A percentile compares a stretch with the other conserved stretches of the same genome.
These are phyloP conservation scores for Centropyge bicolor DNA, from an alignment of 2,797 vertebrate species.

Conservation along the genomic window DNA sequence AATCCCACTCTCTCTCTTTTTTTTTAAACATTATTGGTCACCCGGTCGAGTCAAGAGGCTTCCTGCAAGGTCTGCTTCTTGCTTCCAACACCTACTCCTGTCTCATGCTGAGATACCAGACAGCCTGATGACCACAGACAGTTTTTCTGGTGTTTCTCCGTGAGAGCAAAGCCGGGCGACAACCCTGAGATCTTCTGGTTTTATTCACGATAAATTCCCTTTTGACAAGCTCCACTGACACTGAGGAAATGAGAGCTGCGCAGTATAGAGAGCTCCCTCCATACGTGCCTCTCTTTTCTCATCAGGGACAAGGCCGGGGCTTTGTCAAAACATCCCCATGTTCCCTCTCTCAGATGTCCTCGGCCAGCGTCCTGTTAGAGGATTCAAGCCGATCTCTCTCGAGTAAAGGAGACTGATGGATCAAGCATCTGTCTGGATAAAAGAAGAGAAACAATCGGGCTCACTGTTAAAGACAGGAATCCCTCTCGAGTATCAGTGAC, in stretches of 20 bases:
- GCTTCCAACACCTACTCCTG: slow-evolving; percentile 59
- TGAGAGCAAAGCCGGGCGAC: slow-evolving; percentile 45
- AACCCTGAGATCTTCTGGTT: slow-evolving; percentile 57
- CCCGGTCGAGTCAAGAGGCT: slow-evolving; percentile 18
- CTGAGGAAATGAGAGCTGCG: slow-evolving; percentile 55
- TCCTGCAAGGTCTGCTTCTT: slow-evolving; percentile 63
- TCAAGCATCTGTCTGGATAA: slow-evolving; percentile 78
- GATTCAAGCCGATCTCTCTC: slow-evolving; percentile 56
- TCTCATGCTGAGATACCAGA: slow-evolving; percentile 33
- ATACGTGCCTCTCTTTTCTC: slow-evolving; percentile 63
- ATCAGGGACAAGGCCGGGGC: slow-evolving; percentile 66
- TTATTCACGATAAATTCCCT: slow-evolving; percentile 50
- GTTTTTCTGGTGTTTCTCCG: slow-evolving; percentile 63
- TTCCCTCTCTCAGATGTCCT: slow-evolving; percentile 66
- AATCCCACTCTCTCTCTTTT: slow-evolving; percentile 45
- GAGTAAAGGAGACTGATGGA: slow-evolving; percentile 68
- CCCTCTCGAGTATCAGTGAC: slow-evolving; percentile 75
- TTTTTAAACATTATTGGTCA: slow-evolving; percentile 39
- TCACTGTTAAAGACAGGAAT: slow-evolving; percentile 68
- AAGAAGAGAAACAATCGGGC: slow-evolving; percentile 69
- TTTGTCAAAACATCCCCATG: slow-evolving; percentile 72
- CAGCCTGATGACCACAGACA: slow-evolving; percentile 36
- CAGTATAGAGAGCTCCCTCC: slow-evolving; percentile 50
- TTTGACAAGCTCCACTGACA: slow-evolving; percentile 31
- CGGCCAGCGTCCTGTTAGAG: slow-evolving; percentile 62